Percentiles rank a stretch among this genome's conserved stretches.
phyloP scores from a whole-genome alignment of 2,797 vertebrate species.

The Buceros bicornis region DNA sequence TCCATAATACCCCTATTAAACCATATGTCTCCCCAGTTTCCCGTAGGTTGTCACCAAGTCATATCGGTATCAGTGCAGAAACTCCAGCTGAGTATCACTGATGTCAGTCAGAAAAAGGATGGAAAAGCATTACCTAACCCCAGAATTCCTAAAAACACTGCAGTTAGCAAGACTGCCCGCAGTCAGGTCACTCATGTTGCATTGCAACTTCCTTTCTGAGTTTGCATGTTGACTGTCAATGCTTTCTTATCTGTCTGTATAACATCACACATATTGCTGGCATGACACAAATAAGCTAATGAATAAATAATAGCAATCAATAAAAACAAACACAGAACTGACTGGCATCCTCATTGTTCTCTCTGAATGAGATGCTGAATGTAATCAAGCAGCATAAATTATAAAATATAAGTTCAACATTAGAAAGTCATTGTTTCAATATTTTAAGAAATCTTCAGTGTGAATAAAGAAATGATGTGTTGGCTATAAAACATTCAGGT shows the following conservation, averaged over 20 bases:
- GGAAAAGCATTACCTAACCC: not conserved
- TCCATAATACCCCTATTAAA: not conserved
- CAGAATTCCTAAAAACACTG: not conserved
- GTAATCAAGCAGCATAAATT: constrained; percentile 39
- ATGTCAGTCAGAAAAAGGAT: not conserved
- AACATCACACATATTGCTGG: not conserved
- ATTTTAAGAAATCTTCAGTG: not conserved
- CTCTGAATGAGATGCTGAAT: constrained; percentile 4
- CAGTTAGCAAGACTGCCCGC: not conserved
- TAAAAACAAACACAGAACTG: constrained; percentile 37
- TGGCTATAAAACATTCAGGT: not conserved
- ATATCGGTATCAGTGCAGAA: not conserved
- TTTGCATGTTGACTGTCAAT: not conserved
- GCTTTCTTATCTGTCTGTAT: not conserved
- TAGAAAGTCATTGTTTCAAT: not conserved
- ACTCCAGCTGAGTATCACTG: not conserved
- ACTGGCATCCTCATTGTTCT: not conserved
- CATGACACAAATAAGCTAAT: constrained; percentile 52
- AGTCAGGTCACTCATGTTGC: not conserved
- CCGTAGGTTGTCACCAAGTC: not conserved
- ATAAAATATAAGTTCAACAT: constrained; percentile 23
- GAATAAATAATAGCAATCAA: constrained; percentile 67
- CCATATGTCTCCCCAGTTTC: not conserved
- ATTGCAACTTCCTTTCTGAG: not conserved
- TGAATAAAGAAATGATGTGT: not conserved